Evolutionary conservation across 1,140 invertebrate species (phyloP).

Genomic region (Pseudomyrmex cubaensis): DNA sequence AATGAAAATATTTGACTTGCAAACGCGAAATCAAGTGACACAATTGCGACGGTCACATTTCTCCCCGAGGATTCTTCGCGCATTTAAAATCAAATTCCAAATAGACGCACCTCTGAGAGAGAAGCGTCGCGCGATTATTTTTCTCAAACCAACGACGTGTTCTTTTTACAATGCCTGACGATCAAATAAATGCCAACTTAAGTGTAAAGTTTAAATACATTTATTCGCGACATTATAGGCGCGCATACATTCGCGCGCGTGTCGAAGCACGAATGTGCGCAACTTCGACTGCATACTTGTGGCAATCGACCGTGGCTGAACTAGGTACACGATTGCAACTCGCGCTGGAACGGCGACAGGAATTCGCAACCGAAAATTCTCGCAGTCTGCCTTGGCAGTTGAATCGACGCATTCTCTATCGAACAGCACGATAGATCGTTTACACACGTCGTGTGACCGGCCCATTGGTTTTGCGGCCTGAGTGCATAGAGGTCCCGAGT

Average conservation of each 20-base stretch:
- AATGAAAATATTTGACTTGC: too few relatives aligned
- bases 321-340: slow-evolving; percentile 72
- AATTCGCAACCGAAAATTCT: slow-evolving; percentile 80
- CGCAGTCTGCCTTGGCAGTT: slow-evolving; percentile 59
- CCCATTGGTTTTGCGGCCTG: too few relatives aligned
- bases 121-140: background rate
- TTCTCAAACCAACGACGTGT: background rate
- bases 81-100: background rate
- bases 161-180: background rate
- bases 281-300: slow-evolving; percentile 39
- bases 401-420: background rate
- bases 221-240: background rate
- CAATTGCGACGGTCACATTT: background rate
- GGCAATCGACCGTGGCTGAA: slow-evolving; percentile 67
- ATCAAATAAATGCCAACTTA: slow-evolving; percentile 3
- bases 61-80: background rate
- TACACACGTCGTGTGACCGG: too few relatives aligned
- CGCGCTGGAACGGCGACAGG: slow-evolving; percentile 74
- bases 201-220: slow-evolving; percentile 1
- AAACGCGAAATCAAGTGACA: too few relatives aligned
- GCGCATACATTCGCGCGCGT: background rate
- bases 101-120: background rate
- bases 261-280: slow-evolving; percentile 1
- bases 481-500: too few relatives aligned
- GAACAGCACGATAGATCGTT: background rate